These are phyloP conservation scores for Marmota monax DNA, from an alignment of 2,113 vertebrate species.

Conservation along the genomic window DNA sequence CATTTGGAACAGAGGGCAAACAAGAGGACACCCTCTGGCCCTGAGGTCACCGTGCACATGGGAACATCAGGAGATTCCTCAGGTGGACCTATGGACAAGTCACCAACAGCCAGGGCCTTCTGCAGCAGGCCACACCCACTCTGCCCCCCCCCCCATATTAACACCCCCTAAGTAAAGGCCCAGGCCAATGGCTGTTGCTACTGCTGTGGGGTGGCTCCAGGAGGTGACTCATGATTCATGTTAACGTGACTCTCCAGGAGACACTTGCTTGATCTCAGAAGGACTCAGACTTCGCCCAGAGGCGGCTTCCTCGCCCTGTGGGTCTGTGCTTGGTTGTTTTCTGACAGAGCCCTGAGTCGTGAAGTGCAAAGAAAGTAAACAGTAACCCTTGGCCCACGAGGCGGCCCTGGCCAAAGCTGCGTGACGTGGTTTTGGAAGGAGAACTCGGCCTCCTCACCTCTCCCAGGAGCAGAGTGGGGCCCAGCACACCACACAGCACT, in stretches of 20 bases:
- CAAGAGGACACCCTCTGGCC: accelerated
- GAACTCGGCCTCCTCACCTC: too few relatives aligned
- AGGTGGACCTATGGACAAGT: accelerated
- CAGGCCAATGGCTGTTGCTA: accelerated
- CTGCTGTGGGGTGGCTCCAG: accelerated
- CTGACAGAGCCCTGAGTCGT: accelerated
- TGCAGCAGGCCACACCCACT: accelerated
- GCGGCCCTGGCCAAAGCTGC: accelerated
- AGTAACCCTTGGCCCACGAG: background rate
- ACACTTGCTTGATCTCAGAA: background rate
- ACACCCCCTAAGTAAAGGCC: too few relatives aligned
- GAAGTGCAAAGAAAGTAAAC: too few relatives aligned
- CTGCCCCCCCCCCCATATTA: background rate
- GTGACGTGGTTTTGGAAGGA: accelerated
- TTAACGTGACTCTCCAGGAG: background rate
- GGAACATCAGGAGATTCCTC: accelerated
- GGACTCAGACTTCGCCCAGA: accelerated
- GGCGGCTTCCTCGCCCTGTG: background rate
- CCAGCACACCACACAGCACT: too few relatives aligned
- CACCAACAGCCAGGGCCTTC: accelerated
- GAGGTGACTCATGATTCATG: accelerated
- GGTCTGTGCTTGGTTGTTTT: too few relatives aligned
- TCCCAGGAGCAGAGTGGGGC: too few relatives aligned
- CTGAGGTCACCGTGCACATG: accelerated
- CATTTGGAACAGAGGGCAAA: accelerated